Evolutionary conservation across 1,140 invertebrate genomes (phyloP).

Genomic region (Drosophila albomicans): DNA sequence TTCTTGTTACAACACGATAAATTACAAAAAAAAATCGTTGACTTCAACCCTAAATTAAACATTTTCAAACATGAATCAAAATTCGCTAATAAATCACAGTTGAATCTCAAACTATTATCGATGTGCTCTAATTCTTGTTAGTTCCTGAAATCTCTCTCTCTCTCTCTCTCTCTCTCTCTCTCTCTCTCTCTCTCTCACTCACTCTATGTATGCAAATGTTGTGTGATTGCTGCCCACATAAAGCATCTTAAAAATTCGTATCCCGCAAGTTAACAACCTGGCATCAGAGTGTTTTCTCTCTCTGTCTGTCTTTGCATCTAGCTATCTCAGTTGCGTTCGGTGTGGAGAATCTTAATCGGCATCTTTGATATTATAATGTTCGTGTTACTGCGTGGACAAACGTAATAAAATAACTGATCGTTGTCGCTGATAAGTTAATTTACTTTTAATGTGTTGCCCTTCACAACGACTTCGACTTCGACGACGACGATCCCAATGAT

Average conservation of each 20-base stretch:
- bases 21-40: too few species aligned
- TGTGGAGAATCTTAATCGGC: conserved; percentile 75
- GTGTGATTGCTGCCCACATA: conserved; percentile 21
- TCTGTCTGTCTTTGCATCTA: conserved; percentile 15
- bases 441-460: conserved; percentile 84
- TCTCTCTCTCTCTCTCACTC: too few species aligned
- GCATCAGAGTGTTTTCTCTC: not conserved
- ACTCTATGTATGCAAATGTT: too few species aligned
- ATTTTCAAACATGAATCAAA: too few species aligned
- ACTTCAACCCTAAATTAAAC: too few species aligned
- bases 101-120: not conserved
- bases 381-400: conserved; percentile 84
- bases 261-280: conserved; percentile 5
- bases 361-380: conserved; percentile 85
- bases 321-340: conserved; percentile 10
- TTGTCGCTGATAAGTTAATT: conserved; percentile 85
- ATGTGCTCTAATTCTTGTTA: conserved; percentile 8
- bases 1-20: too few species aligned
- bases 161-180: too few species aligned
- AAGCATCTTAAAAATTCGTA: conserved; percentile 20
- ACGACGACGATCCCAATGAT: conserved; percentile 27
- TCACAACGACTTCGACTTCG: conserved; percentile 32
- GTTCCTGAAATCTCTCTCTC: not conserved
- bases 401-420: conserved; percentile 85
- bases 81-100: too few species aligned